Conservation (phyloP, 2,797 vertebrate species). For the Poecilia picta region DNA sequence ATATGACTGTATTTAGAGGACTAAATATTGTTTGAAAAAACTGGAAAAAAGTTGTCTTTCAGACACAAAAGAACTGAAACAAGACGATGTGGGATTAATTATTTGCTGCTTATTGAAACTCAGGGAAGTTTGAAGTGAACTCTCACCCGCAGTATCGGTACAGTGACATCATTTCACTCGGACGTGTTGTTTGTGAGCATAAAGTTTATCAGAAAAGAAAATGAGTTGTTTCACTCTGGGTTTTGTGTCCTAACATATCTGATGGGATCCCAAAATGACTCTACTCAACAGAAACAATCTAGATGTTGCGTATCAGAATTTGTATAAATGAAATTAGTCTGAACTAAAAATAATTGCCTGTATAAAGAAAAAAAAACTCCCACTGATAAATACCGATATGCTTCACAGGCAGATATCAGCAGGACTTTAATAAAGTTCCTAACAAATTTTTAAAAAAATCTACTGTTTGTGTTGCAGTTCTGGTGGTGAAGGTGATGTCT, state of each 20-base stretch:
- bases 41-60: background rate
- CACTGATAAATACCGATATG: background rate
- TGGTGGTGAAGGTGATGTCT: slow-evolving; percentile 89
- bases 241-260: background rate
- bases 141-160: background rate
- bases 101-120: background rate
- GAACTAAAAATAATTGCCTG: background rate
- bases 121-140: background rate
- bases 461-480: slow-evolving; percentile 74
- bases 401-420: background rate
- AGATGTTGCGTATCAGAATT: background rate
- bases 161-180: background rate
- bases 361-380: background rate
- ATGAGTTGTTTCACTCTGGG: background rate
- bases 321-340: background rate
- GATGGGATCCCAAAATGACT: background rate
- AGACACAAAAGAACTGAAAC: background rate
- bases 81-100: background rate
- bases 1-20: background rate
- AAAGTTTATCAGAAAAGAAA: background rate
- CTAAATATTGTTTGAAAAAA: background rate
- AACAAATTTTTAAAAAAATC: background rate
- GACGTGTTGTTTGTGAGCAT: background rate
- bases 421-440: background rate
- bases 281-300: background rate